Base-by-base conservation (phyloP, 2,113 vertebrate genomes). In the Ictidomys tridecemlineatus region DNA sequence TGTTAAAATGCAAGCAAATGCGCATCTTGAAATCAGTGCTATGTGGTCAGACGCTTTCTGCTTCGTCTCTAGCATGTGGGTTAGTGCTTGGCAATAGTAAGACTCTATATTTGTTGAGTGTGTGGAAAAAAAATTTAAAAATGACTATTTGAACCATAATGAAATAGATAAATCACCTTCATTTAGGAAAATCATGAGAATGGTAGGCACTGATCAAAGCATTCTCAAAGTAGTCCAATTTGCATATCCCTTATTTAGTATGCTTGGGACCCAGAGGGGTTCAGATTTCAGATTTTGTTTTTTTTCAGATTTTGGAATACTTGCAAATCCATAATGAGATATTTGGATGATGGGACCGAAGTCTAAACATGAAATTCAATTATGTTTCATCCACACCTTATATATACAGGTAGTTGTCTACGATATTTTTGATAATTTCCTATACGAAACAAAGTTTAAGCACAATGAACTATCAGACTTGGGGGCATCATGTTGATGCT, bases 141-240 rank as follows among this genome's bases (percentile, higher is more conserved):
- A 4, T 72, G n/a, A 63, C 8, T 78, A 84, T 73, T 73, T 78
- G 34, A 96, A 93, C 70, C 13, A 88, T 1, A 82, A 79, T n/a
- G n/a, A 80, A 93, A 80, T 39, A 78, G 22, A 78, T 6, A 85
- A 32, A 34, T 72, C 82, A 8, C 67, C 86, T 76, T 17, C 48
- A 73, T 45, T 74, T 26, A 67, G 20, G 26, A 91, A 80, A 97
- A 85, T 78, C 34, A 70, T n/a, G 22, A 94, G 88, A 93, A 89
- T 32, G 17, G 10, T 73, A 30, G 11, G 14, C 51, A 93, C 0
- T 26, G 34, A 91, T 67, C 16, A 89, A 58, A 82, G 48, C 7
- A 85, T 85, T 91, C 63, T 53, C 56, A 88, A 51, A 85, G 12
- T n/a, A 72, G 53, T 42, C 4, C 12, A 74, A 28, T 20, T 9